phyloP scores from a whole-genome alignment of 2,113 vertebrate species.

The Pardalotus punctatus region DNA sequence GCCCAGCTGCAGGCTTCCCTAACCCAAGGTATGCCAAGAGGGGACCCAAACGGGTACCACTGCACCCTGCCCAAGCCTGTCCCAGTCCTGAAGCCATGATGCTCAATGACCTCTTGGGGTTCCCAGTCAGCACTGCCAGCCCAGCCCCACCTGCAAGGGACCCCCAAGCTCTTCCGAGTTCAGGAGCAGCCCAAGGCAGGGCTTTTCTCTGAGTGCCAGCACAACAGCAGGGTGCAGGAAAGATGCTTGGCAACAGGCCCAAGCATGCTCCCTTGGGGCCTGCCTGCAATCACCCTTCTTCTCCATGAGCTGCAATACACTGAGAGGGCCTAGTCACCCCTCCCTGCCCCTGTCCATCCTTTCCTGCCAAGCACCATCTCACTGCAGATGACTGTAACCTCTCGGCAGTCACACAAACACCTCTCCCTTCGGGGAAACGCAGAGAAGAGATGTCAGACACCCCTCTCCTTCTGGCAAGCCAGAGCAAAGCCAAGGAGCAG shows the following conservation, averaged over 20 bases:
- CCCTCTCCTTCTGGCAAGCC: rapidly evolving
- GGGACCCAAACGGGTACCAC: rapidly evolving
- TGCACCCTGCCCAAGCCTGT: not conserved
- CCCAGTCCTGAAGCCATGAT: not conserved
- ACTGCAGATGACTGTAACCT: not conserved
- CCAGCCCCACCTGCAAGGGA: not conserved
- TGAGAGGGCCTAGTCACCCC: not conserved
- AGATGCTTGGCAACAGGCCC: not conserved
- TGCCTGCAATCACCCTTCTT: rapidly evolving
- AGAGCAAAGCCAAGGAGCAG: not conserved
- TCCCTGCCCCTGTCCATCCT: not conserved
- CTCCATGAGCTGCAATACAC: not conserved
- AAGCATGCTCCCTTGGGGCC: not conserved
- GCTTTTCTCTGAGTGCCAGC: not conserved
- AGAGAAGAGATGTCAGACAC: not conserved
- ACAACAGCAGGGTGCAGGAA: not conserved
- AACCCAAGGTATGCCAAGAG: not conserved
- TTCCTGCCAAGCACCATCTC: not conserved
- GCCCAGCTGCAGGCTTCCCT: not conserved
- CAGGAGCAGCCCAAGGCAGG: not conserved
- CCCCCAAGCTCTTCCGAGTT: not conserved
- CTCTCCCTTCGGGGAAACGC: not conserved
- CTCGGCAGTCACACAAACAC: not conserved
- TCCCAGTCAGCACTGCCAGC: not conserved
- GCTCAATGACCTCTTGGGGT: rapidly evolving